Base-by-base conservation (phyloP, 2,888 invertebrate genomes). In the Macaria notata region DNA sequence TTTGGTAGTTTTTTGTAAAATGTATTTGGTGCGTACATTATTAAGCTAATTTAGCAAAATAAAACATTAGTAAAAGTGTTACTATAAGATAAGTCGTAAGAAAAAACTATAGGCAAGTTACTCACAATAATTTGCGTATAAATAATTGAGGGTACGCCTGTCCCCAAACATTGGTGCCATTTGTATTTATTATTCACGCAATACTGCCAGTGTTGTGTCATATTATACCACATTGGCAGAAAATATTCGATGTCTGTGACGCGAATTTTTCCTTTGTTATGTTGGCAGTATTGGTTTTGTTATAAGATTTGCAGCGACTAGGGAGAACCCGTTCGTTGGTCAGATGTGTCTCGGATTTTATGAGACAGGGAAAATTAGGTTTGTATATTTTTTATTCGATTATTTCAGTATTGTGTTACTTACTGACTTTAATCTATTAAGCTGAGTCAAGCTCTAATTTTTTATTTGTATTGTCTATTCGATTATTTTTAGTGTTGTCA, bases 121-220 rank as follows among this genome's bases (percentile, higher is more conserved):
- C 85, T 84, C 81, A 79, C 81, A 85, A 64, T 88, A 87, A 88
- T 88, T 86, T 87, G 78, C 76, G 77, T 78, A 79, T 89, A 88
- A 88, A 89, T 89, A 88, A 89, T 88, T 88, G 88, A 88, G 83
- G 75, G 75, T 74, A 76, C 73, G 72, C 73, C 78, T 73, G 81
- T 82, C 83, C 81, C 84, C 76, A 58, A 70, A 72, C 78, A 78
- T 77, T 19, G 1, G 19, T 19, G 19, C 4, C 33, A 3, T 36
- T 36, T 77, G 77, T 84, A 88, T 88, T 81, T 88, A 89, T 90
- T 88, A 90, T 90, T 90, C 88, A 89, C 72, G 72, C 75, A 69
- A 73, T 86, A 86, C 85, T 84, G 83, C 88, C 81, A 83, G 80
- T 85, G 83, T 82, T 84, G 84, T 88, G 88, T 88, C 88, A 87